Conservation (phyloP, 1,140 invertebrate species). For the Microplitis demolitor region DNA sequence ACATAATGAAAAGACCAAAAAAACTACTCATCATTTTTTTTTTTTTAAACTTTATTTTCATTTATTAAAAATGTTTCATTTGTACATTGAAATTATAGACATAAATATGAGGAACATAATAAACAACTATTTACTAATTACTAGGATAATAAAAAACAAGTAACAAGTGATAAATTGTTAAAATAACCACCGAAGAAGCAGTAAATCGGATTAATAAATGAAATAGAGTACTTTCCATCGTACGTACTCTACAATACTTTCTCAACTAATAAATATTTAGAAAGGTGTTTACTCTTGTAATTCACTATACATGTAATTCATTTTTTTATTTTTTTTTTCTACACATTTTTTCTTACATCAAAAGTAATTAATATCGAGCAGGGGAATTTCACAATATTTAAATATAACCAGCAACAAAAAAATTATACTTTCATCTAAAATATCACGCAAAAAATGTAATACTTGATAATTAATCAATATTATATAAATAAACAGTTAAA, state of each 20-base stretch:
- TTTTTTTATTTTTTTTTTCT: background rate
- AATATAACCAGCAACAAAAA: background rate
- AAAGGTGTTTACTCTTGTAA: slow-evolving; percentile 41
- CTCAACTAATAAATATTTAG: slow-evolving; percentile 52
- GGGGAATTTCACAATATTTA: too few species aligned
- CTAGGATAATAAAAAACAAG: background rate
- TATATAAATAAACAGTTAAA: background rate
- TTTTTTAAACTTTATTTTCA: background rate
- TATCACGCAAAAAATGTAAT: background rate
- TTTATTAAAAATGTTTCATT: too few species aligned
- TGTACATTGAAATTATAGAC: too few species aligned
- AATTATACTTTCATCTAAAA: background rate
- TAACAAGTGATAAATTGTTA: background rate
- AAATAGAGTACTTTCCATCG: slow-evolving; percentile 16
- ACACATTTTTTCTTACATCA: too few species aligned
- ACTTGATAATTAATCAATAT: background rate
- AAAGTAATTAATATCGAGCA: too few species aligned
- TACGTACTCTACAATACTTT: slow-evolving; percentile 38
- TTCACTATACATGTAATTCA: background rate
- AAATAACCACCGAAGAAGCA: background rate
- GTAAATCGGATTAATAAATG: slow-evolving; percentile 41
- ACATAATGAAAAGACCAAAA: background rate
- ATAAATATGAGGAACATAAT: too few species aligned
- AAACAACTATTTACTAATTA: too few species aligned
- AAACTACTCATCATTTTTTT: background rate